Evolutionary conservation across 2,888 invertebrate genomes (phyloP), one percentile per base, ranked within the genome.

Genomic region (Papilio elwesi): DNA sequence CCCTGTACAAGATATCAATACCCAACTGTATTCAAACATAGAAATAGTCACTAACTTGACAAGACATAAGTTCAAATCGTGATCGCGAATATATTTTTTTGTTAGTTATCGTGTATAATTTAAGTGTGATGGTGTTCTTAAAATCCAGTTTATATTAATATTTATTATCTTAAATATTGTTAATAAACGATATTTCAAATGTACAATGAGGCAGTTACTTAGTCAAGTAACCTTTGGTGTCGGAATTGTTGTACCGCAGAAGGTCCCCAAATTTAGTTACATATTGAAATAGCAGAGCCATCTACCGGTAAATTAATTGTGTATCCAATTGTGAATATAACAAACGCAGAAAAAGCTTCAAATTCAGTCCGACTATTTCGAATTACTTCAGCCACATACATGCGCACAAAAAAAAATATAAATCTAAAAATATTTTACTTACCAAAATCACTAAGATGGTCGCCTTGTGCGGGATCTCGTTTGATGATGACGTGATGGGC

Each of bases 401-500:
- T n/a, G 13, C n/a, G n/a, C 26, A 26, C 26, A 26, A 4, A 26
- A 26, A 26, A 26, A 26, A 2, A 26, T 26, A 26, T 1, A 26
- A 26, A 51, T 13, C n/a, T 1, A 15, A 15, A 8, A 15, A n/a
- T 52, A 16, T 12, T n/a, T 0, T 53, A 81, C 96, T 95, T 90
- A 98, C 98, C 97, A 88, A 97, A 98, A 93, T 98, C 98, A 85
- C 97, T 96, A 77, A 95, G 93, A 82, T 96, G 96, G 80, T 96
- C 96, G 0, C 91, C 90, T 9, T 94, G 88, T 4, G 88, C 85
- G 12, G 89, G 90, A 74, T 94, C 93, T 80, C 96, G 94, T 85
- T 96, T 97, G 90, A 96, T 98, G 79, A 98, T 96, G 74, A 98
- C 95, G 85, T 98, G 98, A 77, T 96, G 96, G 68, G 95, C 95